Percentiles rank a stretch among this genome's conserved stretches.
Evolutionary conservation across 2,888 invertebrate genomes (phyloP).

Genomic region (Heliconius hortense): DNA sequence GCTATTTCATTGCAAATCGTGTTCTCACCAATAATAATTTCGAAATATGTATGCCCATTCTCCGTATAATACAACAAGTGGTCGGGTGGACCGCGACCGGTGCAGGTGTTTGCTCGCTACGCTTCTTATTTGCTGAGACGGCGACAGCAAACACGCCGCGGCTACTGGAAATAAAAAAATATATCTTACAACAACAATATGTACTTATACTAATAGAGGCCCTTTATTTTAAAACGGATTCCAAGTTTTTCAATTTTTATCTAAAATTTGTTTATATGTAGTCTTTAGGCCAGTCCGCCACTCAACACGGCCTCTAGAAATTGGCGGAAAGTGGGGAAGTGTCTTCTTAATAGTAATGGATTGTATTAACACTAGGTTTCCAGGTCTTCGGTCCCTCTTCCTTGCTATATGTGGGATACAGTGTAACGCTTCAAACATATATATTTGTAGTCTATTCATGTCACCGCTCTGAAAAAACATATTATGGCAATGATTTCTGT

Average conservation of each 20-base stretch:
- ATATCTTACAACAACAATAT: conserved; percentile 33
- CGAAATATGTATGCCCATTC: neutral
- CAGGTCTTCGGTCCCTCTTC: too few species aligned
- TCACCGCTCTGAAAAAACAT: neutral
- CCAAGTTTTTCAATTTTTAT: neutral
- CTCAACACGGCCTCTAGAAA: too few species aligned
- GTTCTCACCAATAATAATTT: neutral
- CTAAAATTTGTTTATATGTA: too few species aligned
- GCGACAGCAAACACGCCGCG: conserved; percentile 27
- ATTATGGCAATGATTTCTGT: neutral
- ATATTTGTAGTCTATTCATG: neutral
- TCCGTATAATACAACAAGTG: neutral
- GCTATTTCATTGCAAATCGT: neutral
- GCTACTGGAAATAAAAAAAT: conserved; percentile 36
- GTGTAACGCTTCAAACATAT: neutral
- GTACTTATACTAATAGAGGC: conserved; percentile 18
- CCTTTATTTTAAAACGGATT: conserved; percentile 36
- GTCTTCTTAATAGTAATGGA: too few species aligned
- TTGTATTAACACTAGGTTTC: too few species aligned
- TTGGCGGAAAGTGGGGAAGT: too few species aligned
- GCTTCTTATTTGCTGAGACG: conserved; percentile 25
- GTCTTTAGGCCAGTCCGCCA: too few species aligned
- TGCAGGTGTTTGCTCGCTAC: conserved; percentile 6
- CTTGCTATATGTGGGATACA: too few species aligned
- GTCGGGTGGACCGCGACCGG: neutral